Base-by-base conservation (phyloP, 2,888 invertebrate species). In the Megamerina dolium region DNA sequence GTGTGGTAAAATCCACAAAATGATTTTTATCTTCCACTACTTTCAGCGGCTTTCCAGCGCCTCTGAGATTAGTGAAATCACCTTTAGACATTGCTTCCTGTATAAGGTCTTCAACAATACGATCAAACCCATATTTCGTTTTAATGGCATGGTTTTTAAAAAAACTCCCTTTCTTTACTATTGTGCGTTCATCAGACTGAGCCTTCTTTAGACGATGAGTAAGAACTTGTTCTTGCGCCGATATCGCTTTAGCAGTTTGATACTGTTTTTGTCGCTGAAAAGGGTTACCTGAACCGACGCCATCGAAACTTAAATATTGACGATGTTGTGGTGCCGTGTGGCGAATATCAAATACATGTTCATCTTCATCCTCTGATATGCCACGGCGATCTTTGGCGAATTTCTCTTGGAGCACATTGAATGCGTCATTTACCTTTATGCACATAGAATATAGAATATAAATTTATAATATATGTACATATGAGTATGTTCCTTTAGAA, bases 1-100 rank as follows among this genome's bases (percentile, higher is more conserved):
- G 87, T 0, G 92, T 92, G 1, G 85, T 84, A 62, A 85, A 85
- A 72, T 94, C 93, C 8, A 92, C 81, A 68, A 89, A 87, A 0
- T 92, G 92, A 74, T 89, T 91, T 55, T 75, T 76, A 50, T 79
- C 79, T 50, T 81, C 78, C 37, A 78, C 71, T 34, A 77, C 74
- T 12, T 76, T 73, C 43, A 93, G 71, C 0, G 92, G 92, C 65
- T 92, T 90, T 10, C 93, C 93, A 52, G 75, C 76, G 0, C 91
- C 90, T 20, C 80, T 75, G 4, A 94, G 72, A 68, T 93, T 88
- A 54, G 83, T 83, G 69, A 93, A 94, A 60, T 93, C 88, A 1
- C 93, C 93, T 66, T 82, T 84, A 0, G 83, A 82, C 80, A 94
- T 92, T 0, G 92, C 84, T 63, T 92, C 90, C 58, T 89, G 89